Evolutionary conservation across 37 sponge, comb jelly and placozoan species (phyloP).

Genomic region (Ianthella basta): DNA sequence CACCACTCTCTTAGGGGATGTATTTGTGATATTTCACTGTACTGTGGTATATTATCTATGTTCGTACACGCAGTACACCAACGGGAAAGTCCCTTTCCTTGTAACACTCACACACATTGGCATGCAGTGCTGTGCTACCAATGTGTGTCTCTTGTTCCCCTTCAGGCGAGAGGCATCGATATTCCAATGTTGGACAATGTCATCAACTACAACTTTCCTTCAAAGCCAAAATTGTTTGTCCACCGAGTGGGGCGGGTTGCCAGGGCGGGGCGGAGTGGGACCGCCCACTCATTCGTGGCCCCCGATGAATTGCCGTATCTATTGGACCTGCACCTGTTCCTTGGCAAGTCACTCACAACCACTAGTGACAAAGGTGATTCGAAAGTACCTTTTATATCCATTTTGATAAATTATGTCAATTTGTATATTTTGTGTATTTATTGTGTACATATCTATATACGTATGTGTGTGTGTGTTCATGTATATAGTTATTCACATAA

Average conservation of each 20-base stretch:
- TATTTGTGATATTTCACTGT: too few species aligned
- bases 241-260: constrained; percentile 98
- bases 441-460: too few species aligned
- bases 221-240: constrained; percentile 93
- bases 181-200: constrained; percentile 96
- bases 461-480: too few species aligned
- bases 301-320: constrained; percentile 86
- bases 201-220: constrained; percentile 94
- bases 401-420: too few species aligned
- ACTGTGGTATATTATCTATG: too few species aligned
- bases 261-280: constrained; percentile 90
- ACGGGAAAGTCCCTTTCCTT: too few species aligned
- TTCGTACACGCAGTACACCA: too few species aligned
- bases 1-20: too few species aligned
- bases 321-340: constrained; percentile 89
- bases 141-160: not conserved
- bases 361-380: not conserved
- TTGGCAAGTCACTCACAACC: constrained; percentile 48
- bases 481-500: too few species aligned
- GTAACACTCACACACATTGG: not conserved
- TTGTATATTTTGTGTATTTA: too few species aligned
- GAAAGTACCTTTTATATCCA: too few species aligned
- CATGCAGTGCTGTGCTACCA: not conserved
- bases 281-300: constrained; percentile 87
- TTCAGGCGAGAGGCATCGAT: constrained; percentile 94